Conservation (phyloP, 1,140 invertebrate species). For the Teleopsis dalmanni region DNA sequence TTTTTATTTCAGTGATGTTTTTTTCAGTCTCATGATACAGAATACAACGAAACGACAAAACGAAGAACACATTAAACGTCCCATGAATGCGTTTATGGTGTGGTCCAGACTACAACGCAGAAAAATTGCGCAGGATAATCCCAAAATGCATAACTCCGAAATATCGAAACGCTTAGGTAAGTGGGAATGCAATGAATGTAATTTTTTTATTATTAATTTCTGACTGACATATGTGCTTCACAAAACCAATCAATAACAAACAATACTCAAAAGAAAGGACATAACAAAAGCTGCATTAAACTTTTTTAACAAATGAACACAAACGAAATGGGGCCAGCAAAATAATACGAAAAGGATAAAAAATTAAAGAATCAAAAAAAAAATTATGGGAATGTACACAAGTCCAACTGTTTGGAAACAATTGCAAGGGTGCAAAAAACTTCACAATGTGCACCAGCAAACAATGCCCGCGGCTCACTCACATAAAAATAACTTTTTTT, state of each 20-base stretch:
- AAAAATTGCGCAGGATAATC: conserved; percentile 95
- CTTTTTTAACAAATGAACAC: not conserved
- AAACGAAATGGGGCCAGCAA: no score
- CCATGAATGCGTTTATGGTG: conserved; percentile 75
- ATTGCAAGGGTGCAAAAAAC: conserved; percentile 5
- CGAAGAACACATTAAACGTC: conserved; percentile 60
- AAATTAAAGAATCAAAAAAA: not conserved
- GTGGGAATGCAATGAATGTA: no score
- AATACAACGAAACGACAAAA: conserved; percentile 42
- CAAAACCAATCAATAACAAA: no score
- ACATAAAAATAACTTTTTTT: not conserved
- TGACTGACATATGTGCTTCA: no score
- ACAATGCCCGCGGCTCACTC: not conserved
- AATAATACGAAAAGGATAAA: no score
- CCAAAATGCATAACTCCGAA: conserved; percentile 98
- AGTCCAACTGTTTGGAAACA: conserved; percentile 4
- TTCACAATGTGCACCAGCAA: not conserved
- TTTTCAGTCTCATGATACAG: conserved; percentile 43
- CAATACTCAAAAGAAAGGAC: no score
- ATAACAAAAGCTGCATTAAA: not conserved
- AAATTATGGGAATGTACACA: not conserved
- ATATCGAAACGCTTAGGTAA: conserved; percentile 89
- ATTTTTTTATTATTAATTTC: no score
- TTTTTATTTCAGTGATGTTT: conserved; percentile 29
- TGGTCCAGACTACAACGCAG: conserved; percentile 78